phyloP scores from a whole-genome alignment of 23 tunicate genomes.

The Corella eumyota region DNA sequence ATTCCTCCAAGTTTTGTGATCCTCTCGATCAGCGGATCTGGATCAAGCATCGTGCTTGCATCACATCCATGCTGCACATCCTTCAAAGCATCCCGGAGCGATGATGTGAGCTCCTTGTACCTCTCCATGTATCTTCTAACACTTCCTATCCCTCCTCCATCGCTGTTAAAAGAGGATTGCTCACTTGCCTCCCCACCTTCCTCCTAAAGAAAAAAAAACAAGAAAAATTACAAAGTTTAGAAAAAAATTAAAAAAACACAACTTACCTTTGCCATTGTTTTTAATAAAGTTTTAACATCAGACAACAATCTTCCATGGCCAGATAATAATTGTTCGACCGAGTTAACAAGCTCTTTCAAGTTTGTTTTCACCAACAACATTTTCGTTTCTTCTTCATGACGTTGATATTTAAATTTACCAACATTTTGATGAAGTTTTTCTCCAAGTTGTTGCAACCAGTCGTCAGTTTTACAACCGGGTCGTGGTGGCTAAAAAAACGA shows the following conservation, averaged over 20 bases:
- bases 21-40: conserved; percentile 66
- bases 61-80: conserved; percentile 81
- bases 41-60: conserved; percentile 59
- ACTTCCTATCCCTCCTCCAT: conserved; percentile 18
- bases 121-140: conserved; percentile 66
- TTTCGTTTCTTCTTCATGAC: conserved; percentile 75
- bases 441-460: conserved; percentile 62
- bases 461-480: conserved; percentile 11
- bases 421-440: conserved; percentile 54
- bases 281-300: conserved; percentile 76
- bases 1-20: conserved; percentile 35
- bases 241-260: background rate
- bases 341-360: conserved; percentile 39
- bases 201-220: conserved; percentile 20
- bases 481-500: conserved; percentile 44
- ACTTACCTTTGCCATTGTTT: conserved; percentile 83
- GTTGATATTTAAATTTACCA: conserved; percentile 24
- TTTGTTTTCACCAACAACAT: conserved; percentile 70
- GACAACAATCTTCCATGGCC: conserved; percentile 61
- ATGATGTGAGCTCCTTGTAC: conserved; percentile 53
- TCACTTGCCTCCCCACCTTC: conserved; percentile 33
- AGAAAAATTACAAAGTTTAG: background rate
- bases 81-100: conserved; percentile 49
- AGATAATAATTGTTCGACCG: conserved; percentile 62
- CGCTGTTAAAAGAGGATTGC: no score